Evolutionary conservation across 1,140 invertebrate species (phyloP).

Genomic region (Hyles euphorbiae): DNA sequence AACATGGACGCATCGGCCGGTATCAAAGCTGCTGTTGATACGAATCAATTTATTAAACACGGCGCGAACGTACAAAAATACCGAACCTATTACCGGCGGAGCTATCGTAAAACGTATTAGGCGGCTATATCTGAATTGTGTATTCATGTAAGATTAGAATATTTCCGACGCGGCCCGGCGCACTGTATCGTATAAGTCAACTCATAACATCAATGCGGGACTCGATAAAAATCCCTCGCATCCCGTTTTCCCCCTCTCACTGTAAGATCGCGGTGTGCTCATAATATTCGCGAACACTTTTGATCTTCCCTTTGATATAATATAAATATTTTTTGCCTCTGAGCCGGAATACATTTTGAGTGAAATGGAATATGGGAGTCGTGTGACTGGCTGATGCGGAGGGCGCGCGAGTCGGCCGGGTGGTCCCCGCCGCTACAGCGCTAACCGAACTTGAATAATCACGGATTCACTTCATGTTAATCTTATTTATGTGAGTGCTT

Average conservation of each 20-base stretch:
- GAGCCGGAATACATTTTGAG: constrained; percentile 45
- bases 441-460: constrained; percentile 36
- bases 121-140: constrained; percentile 39
- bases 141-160: constrained; percentile 57
- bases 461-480: constrained; percentile 33
- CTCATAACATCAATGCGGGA: constrained; percentile 34
- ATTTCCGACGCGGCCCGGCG: constrained; percentile 30
- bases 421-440: constrained; percentile 9
- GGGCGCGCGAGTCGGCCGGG: neutral
- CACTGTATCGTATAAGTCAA: constrained; percentile 26
- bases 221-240: constrained; percentile 38
- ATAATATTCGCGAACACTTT: constrained; percentile 41
- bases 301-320: constrained; percentile 61
- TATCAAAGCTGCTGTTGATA: constrained; percentile 3
- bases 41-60: constrained; percentile 9
- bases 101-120: constrained; percentile 35
- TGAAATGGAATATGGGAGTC: constrained; percentile 45
- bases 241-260: constrained; percentile 17
- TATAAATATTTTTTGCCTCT: constrained; percentile 53
- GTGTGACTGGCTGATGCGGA: constrained; percentile 6
- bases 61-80: constrained; percentile 5
- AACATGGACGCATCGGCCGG: too few relatives aligned
- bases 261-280: constrained; percentile 21
- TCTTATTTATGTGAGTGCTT: constrained; percentile 31
- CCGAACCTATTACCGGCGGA: constrained; percentile 12